Base-by-base conservation (phyloP, 2,113 vertebrate genomes). In the Pyrgilauda ruficollis region DNA sequence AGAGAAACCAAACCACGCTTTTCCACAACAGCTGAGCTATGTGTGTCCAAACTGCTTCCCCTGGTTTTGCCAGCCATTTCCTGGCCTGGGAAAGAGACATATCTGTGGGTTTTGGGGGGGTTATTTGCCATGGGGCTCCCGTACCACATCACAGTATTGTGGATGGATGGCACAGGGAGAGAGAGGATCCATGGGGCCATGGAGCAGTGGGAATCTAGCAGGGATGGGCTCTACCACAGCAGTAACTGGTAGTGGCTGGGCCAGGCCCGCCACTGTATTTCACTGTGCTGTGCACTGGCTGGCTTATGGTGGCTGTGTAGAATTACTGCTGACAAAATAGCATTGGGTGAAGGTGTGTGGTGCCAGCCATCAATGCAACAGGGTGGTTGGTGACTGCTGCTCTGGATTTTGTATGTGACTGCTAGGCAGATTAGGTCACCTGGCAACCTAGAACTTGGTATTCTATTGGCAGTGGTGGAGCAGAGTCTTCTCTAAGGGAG, bases 231-330 rank as follows among this genome's bases (percentile, higher is more conserved):
- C 28, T 2, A 1, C 15, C 44, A 15, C 17, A 80, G 53, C 63
- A 26, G 43, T 5, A 76, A n/a, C 7, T 27, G 15, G 14, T 19
- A 31, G 63, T 0, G 0, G n/a, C 41, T n/a, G 22, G 33, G 44
- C 52, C 62, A 59, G 52, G 20, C 20, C 43, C n/a, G 33, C 23
- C 2, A 9, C 20, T 31, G 3, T 33, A 11, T 59, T 50, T 76
- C 33, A 26, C 22, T 9, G 12, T 35, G 39, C 43, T 46, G 31
- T n/a, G 26, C 52, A 11, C 20, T 35, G 33, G 15, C 67, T 76
- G 62, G 67, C 7, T 26, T 12, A 3, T 11, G 19, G 58, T 35
- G 33, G 11, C 52, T 76, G 27, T 15, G 16, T 23, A 11, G 35
- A 43, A 13, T 30, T 68, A 76, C n/a, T 61, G 37, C 49, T 41